A percentile compares a stretch with the other conserved stretches of the same genome.
phyloP scores from a whole-genome alignment of 23 tunicate species.

The Clavelina lepadiformis region DNA sequence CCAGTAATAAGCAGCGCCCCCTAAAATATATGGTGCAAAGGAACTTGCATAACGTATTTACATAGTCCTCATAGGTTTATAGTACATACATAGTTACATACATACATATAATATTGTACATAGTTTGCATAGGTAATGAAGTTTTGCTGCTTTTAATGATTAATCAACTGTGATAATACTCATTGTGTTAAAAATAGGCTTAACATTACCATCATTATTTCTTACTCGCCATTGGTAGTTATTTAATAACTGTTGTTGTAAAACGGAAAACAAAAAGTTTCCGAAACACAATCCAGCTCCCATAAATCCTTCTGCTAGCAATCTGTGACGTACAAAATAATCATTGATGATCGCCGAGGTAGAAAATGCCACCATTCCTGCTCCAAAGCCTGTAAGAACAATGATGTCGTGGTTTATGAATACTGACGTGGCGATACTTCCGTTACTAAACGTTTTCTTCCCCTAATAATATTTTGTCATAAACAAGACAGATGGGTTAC shows the following conservation, averaged over 20 bases:
- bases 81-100: too few species aligned
- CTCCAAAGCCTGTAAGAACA: conserved; percentile 18
- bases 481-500: too few species aligned
- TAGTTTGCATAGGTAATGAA: background rate
- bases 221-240: conserved; percentile 20
- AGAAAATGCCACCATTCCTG: background rate
- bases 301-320: conserved; percentile 13
- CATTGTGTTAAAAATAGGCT: too few species aligned
- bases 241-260: background rate
- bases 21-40: conserved; percentile 9
- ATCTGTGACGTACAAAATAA: conserved; percentile 7
- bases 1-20: conserved; percentile 21
- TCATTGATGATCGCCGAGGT: background rate
- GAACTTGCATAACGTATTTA: too few species aligned
- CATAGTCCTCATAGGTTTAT: too few species aligned
- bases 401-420: too few species aligned
- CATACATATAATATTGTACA: too few species aligned
- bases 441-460: too few species aligned
- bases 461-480: too few species aligned
- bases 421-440: too few species aligned
- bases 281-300: conserved; percentile 17
- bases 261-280: background rate
- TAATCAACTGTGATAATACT: too few species aligned
- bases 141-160: too few species aligned
- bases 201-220: background rate